A percentile compares a stretch with the other conserved stretches of the same genome.
Conservation (phyloP, 2,888 invertebrate species). For the Germaria angustata region DNA sequence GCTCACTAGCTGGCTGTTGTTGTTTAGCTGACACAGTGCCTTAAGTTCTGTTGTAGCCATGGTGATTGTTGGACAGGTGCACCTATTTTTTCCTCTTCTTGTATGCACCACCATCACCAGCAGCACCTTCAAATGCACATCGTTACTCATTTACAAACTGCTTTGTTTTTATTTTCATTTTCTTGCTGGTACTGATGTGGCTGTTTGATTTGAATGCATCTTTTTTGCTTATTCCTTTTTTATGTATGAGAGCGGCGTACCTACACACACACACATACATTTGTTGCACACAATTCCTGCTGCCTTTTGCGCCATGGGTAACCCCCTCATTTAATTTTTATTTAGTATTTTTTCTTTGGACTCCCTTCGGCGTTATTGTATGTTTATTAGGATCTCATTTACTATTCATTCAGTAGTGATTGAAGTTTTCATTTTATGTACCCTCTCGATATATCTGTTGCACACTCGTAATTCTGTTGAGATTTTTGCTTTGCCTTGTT, state of each 20-base stretch:
- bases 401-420: constrained; percentile 53
- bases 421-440: constrained; percentile 20
- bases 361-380: constrained; percentile 64
- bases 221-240: constrained; percentile 20
- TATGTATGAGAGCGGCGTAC: not conserved
- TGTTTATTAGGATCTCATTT: constrained; percentile 63
- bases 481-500: constrained; percentile 43
- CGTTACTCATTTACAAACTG: constrained; percentile 58
- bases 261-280: not conserved
- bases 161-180: constrained; percentile 51
- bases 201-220: constrained; percentile 29
- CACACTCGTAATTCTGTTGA: constrained; percentile 5
- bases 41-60: constrained; percentile 71
- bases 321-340: constrained; percentile 65
- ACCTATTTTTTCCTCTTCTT: constrained; percentile 51
- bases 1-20: constrained; percentile 28
- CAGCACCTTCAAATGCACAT: constrained; percentile 35
- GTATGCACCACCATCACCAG: constrained; percentile 33
- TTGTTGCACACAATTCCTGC: constrained; percentile 42
- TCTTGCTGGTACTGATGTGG: constrained; percentile 38
- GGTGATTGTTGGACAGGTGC: constrained; percentile 77
- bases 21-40: constrained; percentile 46
- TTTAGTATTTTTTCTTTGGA: constrained; percentile 47
- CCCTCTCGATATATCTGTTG: constrained; percentile 6
- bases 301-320: constrained; percentile 62